Conservation (phyloP, 2,797 vertebrate genomes). For the Psittacula derbiana region DNA sequence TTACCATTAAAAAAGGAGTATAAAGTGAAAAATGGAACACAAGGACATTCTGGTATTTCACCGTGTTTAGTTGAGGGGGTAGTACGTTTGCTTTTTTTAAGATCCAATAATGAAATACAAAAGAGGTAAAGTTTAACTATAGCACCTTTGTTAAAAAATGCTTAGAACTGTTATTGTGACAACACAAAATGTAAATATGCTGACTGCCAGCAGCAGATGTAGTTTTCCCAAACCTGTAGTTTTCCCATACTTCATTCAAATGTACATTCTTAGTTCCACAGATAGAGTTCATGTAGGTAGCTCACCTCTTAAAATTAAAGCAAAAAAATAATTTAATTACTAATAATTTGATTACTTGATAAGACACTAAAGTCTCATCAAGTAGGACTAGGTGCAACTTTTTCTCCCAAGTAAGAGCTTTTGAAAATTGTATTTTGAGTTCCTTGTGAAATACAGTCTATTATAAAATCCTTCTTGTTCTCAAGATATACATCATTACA, state of each 20-base stretch:
- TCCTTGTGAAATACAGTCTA: conserved; percentile 65
- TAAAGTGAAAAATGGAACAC: not conserved
- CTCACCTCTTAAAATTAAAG: not conserved
- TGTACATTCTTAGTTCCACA: not conserved
- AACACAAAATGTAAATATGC: not conserved
- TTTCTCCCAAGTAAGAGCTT: conserved; percentile 31
- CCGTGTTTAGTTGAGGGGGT: not conserved
- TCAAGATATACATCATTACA: conserved; percentile 43
- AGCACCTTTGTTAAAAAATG: not conserved
- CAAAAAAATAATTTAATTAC: not conserved
- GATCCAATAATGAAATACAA: not conserved
- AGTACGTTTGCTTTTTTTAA: not conserved
- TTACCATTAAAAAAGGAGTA: not conserved
- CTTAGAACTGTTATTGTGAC: not conserved
- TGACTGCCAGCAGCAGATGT: not conserved
- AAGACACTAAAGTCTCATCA: not conserved
- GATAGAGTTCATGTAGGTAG: not conserved
- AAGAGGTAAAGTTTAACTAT: not conserved
- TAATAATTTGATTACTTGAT: not conserved
- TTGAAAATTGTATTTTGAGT: conserved; percentile 37
- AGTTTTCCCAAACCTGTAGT: not conserved
- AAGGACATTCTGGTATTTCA: not conserved
- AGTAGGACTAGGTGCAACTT: conserved; percentile 4
- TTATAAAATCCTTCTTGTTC: conserved; percentile 62
- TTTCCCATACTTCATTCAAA: not conserved